Percentiles rank a stretch among this genome's conserved stretches.
Evolutionary conservation across 2,888 invertebrate genomes (phyloP).

Genomic region (Cataglyphis cursor): DNA sequence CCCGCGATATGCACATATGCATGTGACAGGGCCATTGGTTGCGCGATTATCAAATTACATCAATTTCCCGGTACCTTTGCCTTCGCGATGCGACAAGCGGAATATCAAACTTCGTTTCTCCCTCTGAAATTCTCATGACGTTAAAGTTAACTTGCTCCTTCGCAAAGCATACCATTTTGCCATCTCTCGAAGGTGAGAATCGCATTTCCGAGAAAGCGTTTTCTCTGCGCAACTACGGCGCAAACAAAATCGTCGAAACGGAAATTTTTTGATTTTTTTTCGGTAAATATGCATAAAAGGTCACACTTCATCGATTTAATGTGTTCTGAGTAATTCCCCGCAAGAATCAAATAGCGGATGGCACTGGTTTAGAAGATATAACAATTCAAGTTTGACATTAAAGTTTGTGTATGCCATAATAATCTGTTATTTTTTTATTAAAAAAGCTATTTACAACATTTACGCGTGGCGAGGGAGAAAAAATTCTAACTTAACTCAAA

Average conservation of each 20-base stretch:
- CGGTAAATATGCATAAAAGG: too few relatives aligned
- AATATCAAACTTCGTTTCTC: neutral
- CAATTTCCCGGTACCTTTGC: constrained; percentile 24
- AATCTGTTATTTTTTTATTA: too few relatives aligned
- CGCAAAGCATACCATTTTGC: neutral
- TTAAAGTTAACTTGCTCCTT: constrained; percentile 21
- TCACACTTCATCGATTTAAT: too few relatives aligned
- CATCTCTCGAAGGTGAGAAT: neutral
- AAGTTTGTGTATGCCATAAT: too few relatives aligned
- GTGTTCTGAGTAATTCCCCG: too few relatives aligned
- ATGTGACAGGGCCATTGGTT: neutral
- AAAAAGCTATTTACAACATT: too few relatives aligned
- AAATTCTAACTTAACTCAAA: too few relatives aligned
- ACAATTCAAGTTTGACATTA: too few relatives aligned
- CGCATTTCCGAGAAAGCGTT: neutral
- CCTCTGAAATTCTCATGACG: constrained; percentile 34
- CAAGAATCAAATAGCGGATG: too few relatives aligned
- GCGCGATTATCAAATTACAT: constrained; percentile 52
- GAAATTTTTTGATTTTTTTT: constrained; percentile 4
- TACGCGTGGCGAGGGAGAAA: too few relatives aligned
- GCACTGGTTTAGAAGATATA: too few relatives aligned
- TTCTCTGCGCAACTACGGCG: constrained; percentile 21
- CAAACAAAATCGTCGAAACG: neutral
- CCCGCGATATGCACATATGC: neutral
- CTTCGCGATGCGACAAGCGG: constrained; percentile 1